A percentile compares a stretch with the other conserved stretches of the same genome.
phyloP scores from a whole-genome alignment of 2,797 vertebrate species.

The Neomorphus geoffroyi region DNA sequence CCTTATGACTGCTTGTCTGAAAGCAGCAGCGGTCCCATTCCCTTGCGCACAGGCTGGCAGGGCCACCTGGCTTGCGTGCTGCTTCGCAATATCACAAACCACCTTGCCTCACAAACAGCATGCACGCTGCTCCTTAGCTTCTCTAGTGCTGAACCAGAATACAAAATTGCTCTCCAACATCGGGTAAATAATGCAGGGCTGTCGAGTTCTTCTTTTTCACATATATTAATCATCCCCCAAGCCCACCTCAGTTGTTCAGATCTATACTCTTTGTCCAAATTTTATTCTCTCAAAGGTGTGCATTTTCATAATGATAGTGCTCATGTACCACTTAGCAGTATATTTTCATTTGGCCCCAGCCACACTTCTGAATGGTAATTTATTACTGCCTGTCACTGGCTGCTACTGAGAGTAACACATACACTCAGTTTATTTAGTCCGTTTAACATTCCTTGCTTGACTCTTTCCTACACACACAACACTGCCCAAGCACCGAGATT shows the following conservation, averaged over 20 bases:
- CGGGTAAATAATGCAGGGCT: neutral
- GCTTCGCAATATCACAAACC: neutral
- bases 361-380: constrained; percentile 18
- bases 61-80: fast-evolving
- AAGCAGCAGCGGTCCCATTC: neutral
- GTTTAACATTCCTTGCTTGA: constrained; percentile 26
- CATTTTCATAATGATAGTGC: constrained; percentile 49
- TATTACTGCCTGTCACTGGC: constrained; percentile 37
- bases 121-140: fast-evolving
- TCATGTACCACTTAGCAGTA: constrained; percentile 35
- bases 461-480: neutral
- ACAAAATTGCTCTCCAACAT: fast-evolving
- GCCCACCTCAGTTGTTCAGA: neutral
- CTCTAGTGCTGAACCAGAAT: neutral
- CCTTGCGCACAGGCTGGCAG: neutral
- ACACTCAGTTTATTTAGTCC: neutral
- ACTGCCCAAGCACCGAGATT: neutral
- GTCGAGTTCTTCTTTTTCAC: neutral
- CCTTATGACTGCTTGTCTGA: neutral
- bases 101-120: neutral
- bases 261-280: neutral
- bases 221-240: neutral
- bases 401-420: constrained; percentile 26
- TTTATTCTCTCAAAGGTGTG: constrained; percentile 24
- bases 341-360: constrained; percentile 57